Percentiles rank a stretch among this genome's conserved stretches.
These are phyloP conservation scores for Channa argus DNA, from an alignment of 2,113 vertebrate species.

Conservation along the genomic window DNA sequence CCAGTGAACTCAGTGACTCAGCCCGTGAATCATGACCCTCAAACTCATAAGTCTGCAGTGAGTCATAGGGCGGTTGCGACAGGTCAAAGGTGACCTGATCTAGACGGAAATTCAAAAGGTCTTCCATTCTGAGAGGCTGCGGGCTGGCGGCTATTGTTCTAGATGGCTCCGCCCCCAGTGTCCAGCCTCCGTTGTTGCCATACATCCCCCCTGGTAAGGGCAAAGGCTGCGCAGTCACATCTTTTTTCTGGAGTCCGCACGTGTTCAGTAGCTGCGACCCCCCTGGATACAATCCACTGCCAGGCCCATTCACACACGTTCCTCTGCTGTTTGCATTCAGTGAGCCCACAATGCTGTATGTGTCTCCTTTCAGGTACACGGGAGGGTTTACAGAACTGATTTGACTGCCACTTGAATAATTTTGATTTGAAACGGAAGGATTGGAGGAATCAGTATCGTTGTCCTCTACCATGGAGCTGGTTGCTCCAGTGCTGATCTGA, in stretches of 20 bases:
- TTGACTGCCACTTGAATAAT: conserved; percentile 42
- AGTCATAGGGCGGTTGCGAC: conserved; percentile 90
- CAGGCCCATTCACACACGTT: conserved; percentile 47
- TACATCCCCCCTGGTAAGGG: conserved; percentile 60
- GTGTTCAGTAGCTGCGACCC: conserved; percentile 65
- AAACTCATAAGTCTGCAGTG: conserved; percentile 90
- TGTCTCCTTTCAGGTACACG: conserved; percentile 50
- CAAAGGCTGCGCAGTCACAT: conserved; percentile 57
- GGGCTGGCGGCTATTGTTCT: conserved; percentile 31
- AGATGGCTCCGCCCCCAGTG: conserved; percentile 7
- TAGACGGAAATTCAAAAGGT: conserved; percentile 88
- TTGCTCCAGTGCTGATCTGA: conserved; percentile 62
- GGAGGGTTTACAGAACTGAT: conserved; percentile 10
- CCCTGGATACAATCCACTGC: conserved; percentile 50
- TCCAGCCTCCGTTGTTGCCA: conserved; percentile 51
- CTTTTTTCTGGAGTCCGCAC: conserved; percentile 66
- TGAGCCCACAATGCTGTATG: conserved; percentile 79
- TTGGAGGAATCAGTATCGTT: conserved; percentile 72
- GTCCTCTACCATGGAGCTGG: conserved; percentile 71
- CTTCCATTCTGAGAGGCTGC: conserved; percentile 82
- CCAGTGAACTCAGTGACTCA: conserved; percentile 89
- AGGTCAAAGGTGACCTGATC: conserved; percentile 88
- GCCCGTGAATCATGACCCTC: conserved; percentile 88
- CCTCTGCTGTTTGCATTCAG: conserved; percentile 66
- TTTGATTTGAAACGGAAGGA: conserved; percentile 67